A percentile compares a stretch with the other conserved stretches of the same genome.
phyloP scores from a whole-genome alignment of 2,888 invertebrate species.

The Eupithecia vulgata region DNA sequence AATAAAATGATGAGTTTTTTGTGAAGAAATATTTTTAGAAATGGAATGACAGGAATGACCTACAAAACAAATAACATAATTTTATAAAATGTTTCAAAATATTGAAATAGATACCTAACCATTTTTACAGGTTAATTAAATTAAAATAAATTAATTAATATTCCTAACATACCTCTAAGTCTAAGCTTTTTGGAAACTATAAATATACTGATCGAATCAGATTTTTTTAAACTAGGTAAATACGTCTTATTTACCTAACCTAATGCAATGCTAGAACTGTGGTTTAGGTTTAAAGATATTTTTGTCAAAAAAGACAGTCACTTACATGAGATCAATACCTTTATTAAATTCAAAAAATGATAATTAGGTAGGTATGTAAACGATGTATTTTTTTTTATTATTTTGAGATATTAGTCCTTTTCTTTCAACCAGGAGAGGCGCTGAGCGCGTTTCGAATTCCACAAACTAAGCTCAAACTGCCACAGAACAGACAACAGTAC shows the following conservation, averaged over 20 bases:
- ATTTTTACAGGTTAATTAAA: too few relatives aligned
- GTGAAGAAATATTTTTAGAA: neutral
- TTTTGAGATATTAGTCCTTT: neutral
- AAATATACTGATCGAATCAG: too few relatives aligned
- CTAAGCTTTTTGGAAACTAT: too few relatives aligned
- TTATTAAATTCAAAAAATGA: too few relatives aligned
- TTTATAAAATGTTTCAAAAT: neutral
- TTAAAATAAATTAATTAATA: too few relatives aligned
- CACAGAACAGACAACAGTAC: conserved; percentile 4
- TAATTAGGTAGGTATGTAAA: too few relatives aligned
- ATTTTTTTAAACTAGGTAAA: too few relatives aligned
- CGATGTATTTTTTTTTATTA: neutral
- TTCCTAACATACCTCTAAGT: too few relatives aligned
- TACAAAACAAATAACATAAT: neutral
- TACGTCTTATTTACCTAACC: neutral
- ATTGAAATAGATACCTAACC: too few relatives aligned
- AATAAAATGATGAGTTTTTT: conserved; percentile 15
- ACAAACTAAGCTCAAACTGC: neutral
- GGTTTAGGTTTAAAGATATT: too few relatives aligned
- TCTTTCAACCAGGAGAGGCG: neutral
- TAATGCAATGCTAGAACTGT: neutral
- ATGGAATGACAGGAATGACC: neutral
- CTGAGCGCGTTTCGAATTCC: neutral
- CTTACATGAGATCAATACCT: too few relatives aligned
- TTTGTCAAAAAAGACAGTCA: too few relatives aligned